Conservation (phyloP, 2,888 invertebrate genomes). For the Sussaba pulchella region DNA sequence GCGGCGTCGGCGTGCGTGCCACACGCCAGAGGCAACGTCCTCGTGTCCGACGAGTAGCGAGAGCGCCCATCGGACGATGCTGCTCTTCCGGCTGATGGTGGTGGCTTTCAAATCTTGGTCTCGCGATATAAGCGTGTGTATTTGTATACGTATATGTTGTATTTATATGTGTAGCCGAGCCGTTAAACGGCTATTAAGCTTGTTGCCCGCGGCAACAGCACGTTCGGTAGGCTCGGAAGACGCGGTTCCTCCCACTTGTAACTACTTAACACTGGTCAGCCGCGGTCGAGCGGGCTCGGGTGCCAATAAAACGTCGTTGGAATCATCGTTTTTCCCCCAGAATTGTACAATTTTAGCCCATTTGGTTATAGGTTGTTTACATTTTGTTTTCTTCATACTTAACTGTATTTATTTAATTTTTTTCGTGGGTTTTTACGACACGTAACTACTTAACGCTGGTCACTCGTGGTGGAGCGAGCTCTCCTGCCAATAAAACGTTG, state of each 20-base stretch:
- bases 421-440: neutral
- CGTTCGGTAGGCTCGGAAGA: constrained; percentile 7
- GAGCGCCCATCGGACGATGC: neutral
- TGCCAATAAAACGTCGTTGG: neutral
- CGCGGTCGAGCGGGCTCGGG: neutral
- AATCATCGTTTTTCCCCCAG: no score
- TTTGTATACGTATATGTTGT: no score
- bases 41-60: constrained; percentile 32
- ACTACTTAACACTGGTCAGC: constrained; percentile 21
- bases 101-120: constrained; percentile 12
- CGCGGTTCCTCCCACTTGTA: constrained; percentile 9
- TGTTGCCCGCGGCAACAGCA: constrained; percentile 42
- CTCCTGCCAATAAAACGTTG: no score
- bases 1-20: constrained; percentile 5
- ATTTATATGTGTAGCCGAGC: no score
- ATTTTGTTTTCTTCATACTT: no score
- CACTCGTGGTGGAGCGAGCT: neutral
- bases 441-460: constrained; percentile 16
- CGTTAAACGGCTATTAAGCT: constrained; percentile 49
- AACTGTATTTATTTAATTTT: no score
- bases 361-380: no score
- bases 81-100: neutral
- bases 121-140: no score
- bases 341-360: no score
- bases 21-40: constrained; percentile 22